phyloP scores from a whole-genome alignment of 1,140 invertebrate species.

The Daktulosphaira vitifoliae region DNA sequence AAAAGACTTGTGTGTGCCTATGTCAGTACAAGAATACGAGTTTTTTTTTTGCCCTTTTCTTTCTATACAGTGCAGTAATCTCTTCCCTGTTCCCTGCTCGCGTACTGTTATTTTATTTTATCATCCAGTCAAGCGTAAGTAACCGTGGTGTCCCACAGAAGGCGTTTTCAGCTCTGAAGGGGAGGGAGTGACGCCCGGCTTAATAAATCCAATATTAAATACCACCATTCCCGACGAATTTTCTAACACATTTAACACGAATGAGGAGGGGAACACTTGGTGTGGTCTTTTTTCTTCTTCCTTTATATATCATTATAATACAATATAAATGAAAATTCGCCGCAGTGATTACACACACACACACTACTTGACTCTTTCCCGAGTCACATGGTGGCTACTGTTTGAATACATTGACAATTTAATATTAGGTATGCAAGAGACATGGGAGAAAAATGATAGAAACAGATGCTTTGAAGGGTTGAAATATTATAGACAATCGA shows the following conservation, averaged over 20 bases:
- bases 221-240: conserved; percentile 23
- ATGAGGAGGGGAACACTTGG: conserved; percentile 8
- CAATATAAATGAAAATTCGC: conserved; percentile 4
- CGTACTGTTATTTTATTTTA: conserved; percentile 8
- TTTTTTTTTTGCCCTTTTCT: neutral
- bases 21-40: neutral
- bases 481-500: neutral
- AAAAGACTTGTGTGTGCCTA: neutral
- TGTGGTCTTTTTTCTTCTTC: conserved; percentile 2
- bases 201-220: conserved; percentile 33
- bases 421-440: neutral
- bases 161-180: conserved; percentile 3
- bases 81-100: neutral
- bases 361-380: too few species aligned
- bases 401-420: too few species aligned
- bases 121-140: conserved; percentile 24
- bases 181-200: neutral
- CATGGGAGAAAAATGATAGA: neutral
- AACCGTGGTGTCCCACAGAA: conserved; percentile 21
- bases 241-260: conserved; percentile 33
- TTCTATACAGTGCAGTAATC: neutral
- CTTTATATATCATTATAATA: neutral
- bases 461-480: too few species aligned
- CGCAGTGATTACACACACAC: neutral
- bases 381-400: too few species aligned